A percentile compares a stretch with the other conserved stretches of the same genome.
phyloP scores from a whole-genome alignment of 1,140 invertebrate species.

The Cydia splendana region DNA sequence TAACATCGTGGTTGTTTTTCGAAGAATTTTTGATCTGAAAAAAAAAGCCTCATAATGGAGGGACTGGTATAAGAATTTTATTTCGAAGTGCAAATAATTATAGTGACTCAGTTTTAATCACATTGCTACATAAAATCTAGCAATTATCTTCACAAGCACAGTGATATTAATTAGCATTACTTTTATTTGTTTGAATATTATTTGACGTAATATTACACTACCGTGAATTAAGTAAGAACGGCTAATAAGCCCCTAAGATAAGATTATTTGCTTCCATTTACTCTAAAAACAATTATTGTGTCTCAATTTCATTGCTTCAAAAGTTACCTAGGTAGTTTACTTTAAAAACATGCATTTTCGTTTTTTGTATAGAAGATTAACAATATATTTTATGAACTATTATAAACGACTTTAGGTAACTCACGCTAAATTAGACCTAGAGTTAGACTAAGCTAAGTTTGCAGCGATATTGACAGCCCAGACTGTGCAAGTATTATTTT shows the following conservation, averaged over 20 bases:
- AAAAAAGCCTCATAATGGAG: too few species aligned
- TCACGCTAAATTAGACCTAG: neutral
- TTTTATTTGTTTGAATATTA: neutral
- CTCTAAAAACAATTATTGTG: neutral
- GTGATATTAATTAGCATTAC: neutral
- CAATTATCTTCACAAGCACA: neutral
- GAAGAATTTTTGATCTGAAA: too few species aligned
- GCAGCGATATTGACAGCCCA: too few species aligned
- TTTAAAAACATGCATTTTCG: neutral
- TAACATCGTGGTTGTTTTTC: too few species aligned
- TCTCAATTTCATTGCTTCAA: neutral
- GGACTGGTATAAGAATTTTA: too few species aligned
- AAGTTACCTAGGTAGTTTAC: neutral
- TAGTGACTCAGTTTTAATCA: too few species aligned
- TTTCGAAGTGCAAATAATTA: too few species aligned
- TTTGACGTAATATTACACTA: constrained; percentile 25
- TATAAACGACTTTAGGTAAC: neutral
- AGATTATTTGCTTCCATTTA: neutral
- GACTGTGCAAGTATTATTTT: too few species aligned
- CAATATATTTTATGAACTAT: neutral
- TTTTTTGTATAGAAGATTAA: neutral
- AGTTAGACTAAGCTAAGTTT: too few species aligned
- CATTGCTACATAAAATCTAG: neutral
- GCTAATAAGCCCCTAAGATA: constrained; percentile 1
- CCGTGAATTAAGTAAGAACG: constrained; percentile 9